phyloP scores from a whole-genome alignment of 2,797 vertebrate genomes.

The Chelidonichthys spinosus region DNA sequence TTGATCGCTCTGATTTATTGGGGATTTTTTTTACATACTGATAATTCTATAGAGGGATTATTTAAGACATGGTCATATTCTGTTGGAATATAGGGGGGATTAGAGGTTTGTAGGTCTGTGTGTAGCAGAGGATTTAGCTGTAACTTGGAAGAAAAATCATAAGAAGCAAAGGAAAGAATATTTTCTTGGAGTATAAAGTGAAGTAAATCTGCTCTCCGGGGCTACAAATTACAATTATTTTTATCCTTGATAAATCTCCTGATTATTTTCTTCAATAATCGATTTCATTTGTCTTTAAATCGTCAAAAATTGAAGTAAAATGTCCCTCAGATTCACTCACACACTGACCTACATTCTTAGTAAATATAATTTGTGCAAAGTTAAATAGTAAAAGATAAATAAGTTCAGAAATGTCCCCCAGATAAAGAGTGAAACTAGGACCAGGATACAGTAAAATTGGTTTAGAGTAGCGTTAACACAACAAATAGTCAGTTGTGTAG shows the following conservation, averaged over 20 bases:
- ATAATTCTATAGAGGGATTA: constrained; percentile 5
- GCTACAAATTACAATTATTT: background rate
- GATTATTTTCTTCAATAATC: background rate
- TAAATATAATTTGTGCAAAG: constrained; percentile 5
- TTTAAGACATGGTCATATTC: constrained; percentile 5
- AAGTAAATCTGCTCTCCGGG: background rate
- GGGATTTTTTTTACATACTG: background rate
- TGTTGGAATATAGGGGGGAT: constrained; percentile 5
- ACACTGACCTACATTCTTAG: too few species aligned
- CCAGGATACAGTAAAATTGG: background rate
- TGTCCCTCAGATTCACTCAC: background rate
- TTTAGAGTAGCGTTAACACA: background rate
- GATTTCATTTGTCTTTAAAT: background rate
- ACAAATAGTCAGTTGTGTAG: background rate
- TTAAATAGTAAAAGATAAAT: background rate
- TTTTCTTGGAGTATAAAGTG: background rate
- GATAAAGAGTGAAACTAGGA: background rate
- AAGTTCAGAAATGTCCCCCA: background rate
- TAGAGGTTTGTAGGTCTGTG: constrained; percentile 1
- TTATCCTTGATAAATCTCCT: background rate
- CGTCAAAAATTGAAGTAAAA: too few species aligned
- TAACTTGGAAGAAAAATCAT: background rate
- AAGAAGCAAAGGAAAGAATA: background rate
- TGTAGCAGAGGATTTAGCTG: constrained; percentile 26
- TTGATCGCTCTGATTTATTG: background rate